phyloP scores from a whole-genome alignment of 2,113 vertebrate genomes.

The Neomonachus schauinslandi region DNA sequence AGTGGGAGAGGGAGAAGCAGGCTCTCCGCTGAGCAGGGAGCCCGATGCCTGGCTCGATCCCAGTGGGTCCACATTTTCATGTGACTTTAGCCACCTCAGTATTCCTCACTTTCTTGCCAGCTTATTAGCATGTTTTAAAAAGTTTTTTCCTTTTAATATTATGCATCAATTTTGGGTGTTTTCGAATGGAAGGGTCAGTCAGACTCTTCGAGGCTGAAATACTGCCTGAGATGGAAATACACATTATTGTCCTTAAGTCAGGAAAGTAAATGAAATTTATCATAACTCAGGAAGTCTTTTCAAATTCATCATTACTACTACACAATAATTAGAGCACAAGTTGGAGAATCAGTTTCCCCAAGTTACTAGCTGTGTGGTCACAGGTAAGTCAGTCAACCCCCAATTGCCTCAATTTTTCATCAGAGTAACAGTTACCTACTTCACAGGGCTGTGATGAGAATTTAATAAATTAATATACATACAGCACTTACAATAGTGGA shows the following conservation, averaged over 20 bases:
- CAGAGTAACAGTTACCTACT: neutral
- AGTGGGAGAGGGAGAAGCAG: too few species aligned
- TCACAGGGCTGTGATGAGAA: neutral
- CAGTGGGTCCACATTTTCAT: neutral
- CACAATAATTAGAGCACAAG: neutral
- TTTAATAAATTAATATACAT: neutral
- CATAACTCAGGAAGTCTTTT: neutral
- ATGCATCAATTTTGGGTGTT: neutral
- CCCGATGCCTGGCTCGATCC: too few species aligned
- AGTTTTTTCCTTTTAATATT: neutral
- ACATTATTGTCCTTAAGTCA: neutral
- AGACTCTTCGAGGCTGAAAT: neutral
- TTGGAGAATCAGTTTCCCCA: neutral
- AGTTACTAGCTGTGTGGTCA: neutral
- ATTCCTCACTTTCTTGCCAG: neutral
- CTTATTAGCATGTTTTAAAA: neutral
- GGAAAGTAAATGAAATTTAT: constrained; percentile 12
- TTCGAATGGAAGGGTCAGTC: neutral
- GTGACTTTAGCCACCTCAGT: neutral
- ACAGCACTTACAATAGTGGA: neutral
- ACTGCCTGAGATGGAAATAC: neutral
- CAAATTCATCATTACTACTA: neutral
- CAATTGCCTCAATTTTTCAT: neutral
- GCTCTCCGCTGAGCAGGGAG: too few species aligned
- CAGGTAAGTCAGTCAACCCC: neutral